Base-by-base conservation (phyloP, 2,888 invertebrate species). In the Epistrophe eligans region DNA sequence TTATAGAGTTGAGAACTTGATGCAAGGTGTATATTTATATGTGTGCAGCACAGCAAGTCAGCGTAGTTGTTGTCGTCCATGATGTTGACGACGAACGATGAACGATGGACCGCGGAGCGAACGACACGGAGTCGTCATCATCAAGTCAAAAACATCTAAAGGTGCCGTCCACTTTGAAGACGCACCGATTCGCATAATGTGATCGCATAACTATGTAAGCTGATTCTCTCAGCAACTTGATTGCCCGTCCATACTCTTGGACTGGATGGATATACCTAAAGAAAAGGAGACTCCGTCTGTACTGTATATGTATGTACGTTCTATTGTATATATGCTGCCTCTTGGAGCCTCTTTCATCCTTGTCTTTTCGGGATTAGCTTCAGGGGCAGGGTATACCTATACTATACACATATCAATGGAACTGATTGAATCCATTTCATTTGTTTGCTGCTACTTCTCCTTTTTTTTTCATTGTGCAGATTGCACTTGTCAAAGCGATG, bases 81-180 rank as follows among this genome's bases (percentile, higher is more conserved):
- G 79, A 74, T 74, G 79, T 74, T 73, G 76, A 77, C 72, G 72
- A 82, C 66, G 67, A 77, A 72, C 52, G 74, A 71, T 74, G 79
- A 64, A 82, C 62, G 72, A 71, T 70, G 73, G 73, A 57, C 57
- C 24, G 62, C 55, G 72, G 55, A 77, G 73, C 76, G 74, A 58
- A 85, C 79, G 85, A 82, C 87, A 87, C 79, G 72, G 79, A 87
- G 89, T 89, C 89, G 89, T 89, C 89, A 89, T 89, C 89, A 88
- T 83, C 87, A 79, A 87, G 87, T 87, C 87, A 87, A 83, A 89
- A 89, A 89, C 88, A 77, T 89, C 89, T 89, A 82, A 89, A 84
- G 88, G 84, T 85, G 89, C 89, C 89, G 89, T 88, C 87, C 81
- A 83, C 88, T 89, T 89, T 89, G 89, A 89, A 88, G 88, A 77